Evolutionary conservation across 2,888 invertebrate genomes (phyloP).

Genomic region (Nesidiocoris tenuis): DNA sequence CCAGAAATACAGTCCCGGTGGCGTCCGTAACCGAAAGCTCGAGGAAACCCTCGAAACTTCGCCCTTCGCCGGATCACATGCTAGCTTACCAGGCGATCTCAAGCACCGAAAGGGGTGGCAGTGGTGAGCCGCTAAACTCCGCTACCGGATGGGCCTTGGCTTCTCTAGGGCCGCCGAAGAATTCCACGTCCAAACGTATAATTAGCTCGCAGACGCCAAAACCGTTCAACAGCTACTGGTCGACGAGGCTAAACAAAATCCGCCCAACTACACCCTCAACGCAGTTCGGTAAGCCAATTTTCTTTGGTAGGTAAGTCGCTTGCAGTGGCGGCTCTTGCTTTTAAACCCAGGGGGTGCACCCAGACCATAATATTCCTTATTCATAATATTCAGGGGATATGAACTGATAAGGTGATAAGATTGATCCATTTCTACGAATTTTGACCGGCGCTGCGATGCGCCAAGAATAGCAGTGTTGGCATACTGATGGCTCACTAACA

Average conservation of each 20-base stretch:
- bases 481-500: too few species aligned
- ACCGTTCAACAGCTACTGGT: conserved; percentile 45
- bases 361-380: too few species aligned
- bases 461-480: too few species aligned
- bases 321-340: too few species aligned
- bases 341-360: too few species aligned
- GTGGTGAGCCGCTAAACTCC: conserved; percentile 25
- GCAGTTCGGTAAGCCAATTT: not conserved
- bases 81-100: conserved; percentile 27
- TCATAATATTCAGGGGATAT: too few species aligned
- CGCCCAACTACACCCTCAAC: not conserved
- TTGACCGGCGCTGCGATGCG: too few species aligned
- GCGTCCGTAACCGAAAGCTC: conserved; percentile 20
- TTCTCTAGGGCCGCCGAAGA: conserved; percentile 35
- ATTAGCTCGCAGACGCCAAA: conserved; percentile 24
- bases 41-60: conserved; percentile 14
- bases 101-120: conserved; percentile 16
- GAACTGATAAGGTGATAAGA: too few species aligned
- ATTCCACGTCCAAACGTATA: not conserved
- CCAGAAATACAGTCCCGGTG: conserved; percentile 32
- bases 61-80: conserved; percentile 25
- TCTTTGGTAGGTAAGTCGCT: too few species aligned
- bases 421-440: too few species aligned
- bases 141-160: conserved; percentile 46
- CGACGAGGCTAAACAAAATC: conserved; percentile 34